These are phyloP conservation scores for Panopea generosa DNA, from an alignment of 2,888 invertebrate species.

Conservation along the genomic window DNA sequence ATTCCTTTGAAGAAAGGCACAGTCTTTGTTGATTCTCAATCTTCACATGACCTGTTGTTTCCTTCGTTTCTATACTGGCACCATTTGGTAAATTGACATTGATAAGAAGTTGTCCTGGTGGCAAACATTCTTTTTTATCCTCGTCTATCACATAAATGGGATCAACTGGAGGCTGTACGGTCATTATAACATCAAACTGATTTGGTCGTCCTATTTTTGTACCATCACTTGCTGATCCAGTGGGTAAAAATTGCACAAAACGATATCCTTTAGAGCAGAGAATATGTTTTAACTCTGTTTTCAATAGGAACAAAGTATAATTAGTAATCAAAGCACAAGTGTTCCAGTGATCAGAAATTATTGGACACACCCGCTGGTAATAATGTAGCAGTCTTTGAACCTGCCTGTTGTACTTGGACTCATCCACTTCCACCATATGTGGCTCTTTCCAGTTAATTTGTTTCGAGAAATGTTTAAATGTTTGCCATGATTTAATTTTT, in stretches of 20 bases:
- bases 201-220: conserved; percentile 64
- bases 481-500: conserved; percentile 45
- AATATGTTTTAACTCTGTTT: conserved; percentile 63
- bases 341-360: conserved; percentile 64
- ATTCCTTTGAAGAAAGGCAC: conserved; percentile 64
- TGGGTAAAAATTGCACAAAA: conserved; percentile 64
- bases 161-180: conserved; percentile 59
- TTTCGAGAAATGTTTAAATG: conserved; percentile 39
- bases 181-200: conserved; percentile 73
- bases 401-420: conserved; percentile 32
- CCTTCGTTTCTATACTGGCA: conserved; percentile 1
- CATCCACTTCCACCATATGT: conserved; percentile 26
- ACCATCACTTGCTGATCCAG: conserved; percentile 72
- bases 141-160: conserved; percentile 54
- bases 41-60: not conserved
- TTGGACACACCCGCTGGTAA: conserved; percentile 65
- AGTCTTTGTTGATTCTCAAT: not conserved
- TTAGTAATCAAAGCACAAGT: conserved; percentile 68
- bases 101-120: conserved; percentile 71
- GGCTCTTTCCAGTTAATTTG: conserved; percentile 44
- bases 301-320: conserved; percentile 70
- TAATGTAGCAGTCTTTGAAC: conserved; percentile 64
- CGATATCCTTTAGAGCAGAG: conserved; percentile 47
- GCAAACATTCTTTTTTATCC: conserved; percentile 54
- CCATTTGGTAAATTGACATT: conserved; percentile 33